Base-by-base conservation (phyloP, 2,797 vertebrate genomes). In the Pipistrellus kuhlii region DNA sequence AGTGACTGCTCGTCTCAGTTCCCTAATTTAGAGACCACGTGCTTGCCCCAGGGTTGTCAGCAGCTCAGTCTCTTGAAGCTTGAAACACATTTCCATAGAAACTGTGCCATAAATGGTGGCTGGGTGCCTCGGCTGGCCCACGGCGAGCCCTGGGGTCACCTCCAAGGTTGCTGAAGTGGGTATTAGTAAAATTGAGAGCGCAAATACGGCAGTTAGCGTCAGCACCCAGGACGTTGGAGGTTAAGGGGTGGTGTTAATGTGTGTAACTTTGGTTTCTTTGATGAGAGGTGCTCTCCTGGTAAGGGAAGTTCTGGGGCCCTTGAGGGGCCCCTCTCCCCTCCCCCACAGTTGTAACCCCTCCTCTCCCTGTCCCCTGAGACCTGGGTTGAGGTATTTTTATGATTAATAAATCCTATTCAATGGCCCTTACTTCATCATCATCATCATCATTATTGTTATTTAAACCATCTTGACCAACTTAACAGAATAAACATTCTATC, bases 11-110 rank as follows among this genome's bases (percentile, higher is more conserved):
- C 13, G 0, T 97, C 95, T 97, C 97, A 95, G 96, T 97, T 97
- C 96, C 93, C 94, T 96, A 96, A 97, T 97, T 96, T 97, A 96
- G 95, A 95, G 96, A 95, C 85, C 96, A 97, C 57, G 46, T 95
- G 95, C n/a, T 21, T 94, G 94, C 96, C 96, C 89, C 82, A 76
- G 85, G 87, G 94, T 93, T 95, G 94, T 95, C 93, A 94, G 96
- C 91, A 90, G 78, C 96, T 97, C 71, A 1, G 10, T 93, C 91
- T 94, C 95, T 95, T 96, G 84, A 96, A 95, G 95, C 95, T 95
- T 95, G 84, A 97, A 95, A 85, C 94, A 94, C n/a, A 97, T 97
- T 97, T 97, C 95, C 97, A 96, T 95, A 96, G 97, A 97, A 97
- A 97, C 96, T 92, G 80, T 94, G 89, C 96, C 97, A 94, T 96